Evolutionary conservation across 2,797 vertebrate species (phyloP), one percentile per base, ranked within the genome.

Genomic region (Nothura maculosa): DNA sequence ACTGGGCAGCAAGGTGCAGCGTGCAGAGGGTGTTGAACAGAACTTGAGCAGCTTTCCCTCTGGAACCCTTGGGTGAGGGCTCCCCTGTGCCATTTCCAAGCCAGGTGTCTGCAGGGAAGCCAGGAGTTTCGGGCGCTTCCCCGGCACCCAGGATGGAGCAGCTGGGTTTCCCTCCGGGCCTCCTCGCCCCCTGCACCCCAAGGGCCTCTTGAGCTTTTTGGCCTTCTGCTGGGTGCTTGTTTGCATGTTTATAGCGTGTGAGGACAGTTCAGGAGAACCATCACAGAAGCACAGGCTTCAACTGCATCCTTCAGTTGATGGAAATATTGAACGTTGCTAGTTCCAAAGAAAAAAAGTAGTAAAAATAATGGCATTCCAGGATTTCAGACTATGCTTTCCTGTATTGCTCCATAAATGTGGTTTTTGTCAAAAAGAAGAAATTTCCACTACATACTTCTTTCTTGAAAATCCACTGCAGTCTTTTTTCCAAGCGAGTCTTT

Each of bases 341-440:
- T 87, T 87, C 89, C 24, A 7, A 85, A 83, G 61, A 60, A 90
- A 60, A 90, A 75, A 85, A 85, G 21, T 2, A 73, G 42, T 85
- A 76, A 81, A 93, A 84, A 78, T 52, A 93, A 63, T 72, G 66
- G 70, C 67, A 76, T 93, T 94, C 85, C 74, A 79, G 9, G 69
- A 32, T 66, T 78, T 73, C 85, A 94, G 92, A 27, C 87, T 73
- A 6, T 7, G 57, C 74, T 85, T 95, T 94, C 79, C 87, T 84
- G 85, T 79, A 32, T 83, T 87, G 69, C 91, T 91, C 70, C 73
- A 76, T 91, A 85, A 89, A 50, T 78, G 60, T 78, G 82, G 54
- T 95, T 95, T 95, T 93, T 91, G 85, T 73, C 69, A 89, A 30
- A 42, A 72, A 64, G 24, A 69, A 81, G 52, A 48, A 62, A 25